Percentiles rank a stretch among this genome's conserved stretches.
These are phyloP conservation scores for Enteromius thamalakanensis DNA, from an alignment of 2,797 vertebrate genomes.

Conservation along the genomic window DNA sequence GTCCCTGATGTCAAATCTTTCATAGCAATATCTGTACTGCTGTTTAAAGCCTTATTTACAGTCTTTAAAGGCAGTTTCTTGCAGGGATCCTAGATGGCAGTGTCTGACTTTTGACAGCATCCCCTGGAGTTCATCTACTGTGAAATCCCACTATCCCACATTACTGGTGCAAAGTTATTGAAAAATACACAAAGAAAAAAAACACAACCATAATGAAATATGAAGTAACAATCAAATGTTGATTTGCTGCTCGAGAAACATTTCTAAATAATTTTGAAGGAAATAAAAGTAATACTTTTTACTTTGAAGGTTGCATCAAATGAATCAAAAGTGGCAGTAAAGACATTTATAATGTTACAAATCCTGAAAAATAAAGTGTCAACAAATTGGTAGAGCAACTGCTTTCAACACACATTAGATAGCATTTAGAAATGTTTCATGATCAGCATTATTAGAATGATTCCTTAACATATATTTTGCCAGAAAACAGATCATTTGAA, in stretches of 20 bases:
- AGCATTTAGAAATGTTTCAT: not conserved
- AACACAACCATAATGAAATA: too few species aligned
- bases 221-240: too few species aligned
- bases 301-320: not conserved
- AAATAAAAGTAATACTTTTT: not conserved
- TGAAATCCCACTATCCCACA: conserved; percentile 80
- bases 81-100: not conserved
- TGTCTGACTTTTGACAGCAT: conserved; percentile 22
- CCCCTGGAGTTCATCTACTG: conserved; percentile 55
- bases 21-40: conserved; percentile 43
- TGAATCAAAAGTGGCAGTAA: not conserved
- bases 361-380: not conserved
- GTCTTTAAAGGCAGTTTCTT: not conserved
- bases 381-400: not conserved
- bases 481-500: not conserved
- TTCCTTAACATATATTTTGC: not conserved
- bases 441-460: not conserved
- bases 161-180: conserved; percentile 72
- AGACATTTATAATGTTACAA: not conserved
- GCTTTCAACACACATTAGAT: not conserved
- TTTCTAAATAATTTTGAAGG: not conserved
- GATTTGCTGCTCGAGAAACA: too few species aligned
- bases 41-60: conserved; percentile 3
- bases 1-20: not conserved
- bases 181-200: not conserved